Conservation (phyloP, 2,113 vertebrate species). For the Oreochromis spilurus region DNA sequence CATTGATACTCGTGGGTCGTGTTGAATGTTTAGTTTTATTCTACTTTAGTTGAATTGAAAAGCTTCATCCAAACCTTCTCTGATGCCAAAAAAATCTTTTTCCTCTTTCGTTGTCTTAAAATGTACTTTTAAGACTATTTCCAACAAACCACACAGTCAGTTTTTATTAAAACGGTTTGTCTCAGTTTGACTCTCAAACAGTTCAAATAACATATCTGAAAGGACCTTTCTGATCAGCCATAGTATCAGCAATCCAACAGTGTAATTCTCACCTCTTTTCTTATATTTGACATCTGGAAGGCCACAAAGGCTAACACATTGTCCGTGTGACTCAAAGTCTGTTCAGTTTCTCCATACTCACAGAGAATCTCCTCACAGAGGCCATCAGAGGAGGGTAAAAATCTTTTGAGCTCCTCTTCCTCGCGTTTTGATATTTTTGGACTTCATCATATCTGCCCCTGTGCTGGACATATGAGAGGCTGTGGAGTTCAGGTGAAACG, state of each 20-base stretch:
- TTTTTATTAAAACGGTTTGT: not conserved
- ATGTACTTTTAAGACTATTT: not conserved
- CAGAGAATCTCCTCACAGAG: not conserved
- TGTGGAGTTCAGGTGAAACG: not conserved
- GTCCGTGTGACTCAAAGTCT: not conserved
- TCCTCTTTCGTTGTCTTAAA: not conserved
- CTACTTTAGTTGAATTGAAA: not conserved
- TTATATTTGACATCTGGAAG: not conserved
- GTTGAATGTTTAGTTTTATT: not conserved
- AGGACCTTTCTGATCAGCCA: not conserved
- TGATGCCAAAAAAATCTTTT: not conserved
- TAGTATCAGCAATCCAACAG: not conserved
- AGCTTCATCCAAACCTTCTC: not conserved
- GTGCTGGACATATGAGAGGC: not conserved
- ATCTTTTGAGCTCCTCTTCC: constrained; percentile 37
- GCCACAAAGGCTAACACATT: not conserved
- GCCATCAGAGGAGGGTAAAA: constrained; percentile 24
- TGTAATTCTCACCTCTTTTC: not conserved
- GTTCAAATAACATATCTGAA: not conserved
- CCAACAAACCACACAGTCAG: not conserved
- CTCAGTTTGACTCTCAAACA: not conserved
- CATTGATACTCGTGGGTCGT: not conserved
- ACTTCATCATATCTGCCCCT: not conserved
- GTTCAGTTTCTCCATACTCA: not conserved
- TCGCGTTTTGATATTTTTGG: not conserved